Percentiles rank a stretch among this genome's conserved stretches.
Conservation (phyloP, 2,888 invertebrate species). For the Choreutis nemorana region DNA sequence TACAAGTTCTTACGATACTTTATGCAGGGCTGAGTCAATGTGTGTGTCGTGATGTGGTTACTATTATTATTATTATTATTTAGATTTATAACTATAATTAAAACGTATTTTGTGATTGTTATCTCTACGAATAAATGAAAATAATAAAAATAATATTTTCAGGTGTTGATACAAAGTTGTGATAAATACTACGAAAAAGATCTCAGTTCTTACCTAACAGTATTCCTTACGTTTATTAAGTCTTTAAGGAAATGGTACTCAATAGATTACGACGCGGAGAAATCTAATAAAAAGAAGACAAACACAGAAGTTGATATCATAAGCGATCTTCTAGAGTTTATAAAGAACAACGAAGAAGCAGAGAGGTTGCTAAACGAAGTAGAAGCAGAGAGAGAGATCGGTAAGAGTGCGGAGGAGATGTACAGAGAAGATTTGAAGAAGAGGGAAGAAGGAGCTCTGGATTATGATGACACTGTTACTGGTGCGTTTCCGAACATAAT, state of each 20-base stretch:
- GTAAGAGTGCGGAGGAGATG: slow-evolving; percentile 57
- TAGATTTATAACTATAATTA: too few relatives aligned
- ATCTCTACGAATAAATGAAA: too few relatives aligned
- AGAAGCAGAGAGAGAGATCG: slow-evolving; percentile 31
- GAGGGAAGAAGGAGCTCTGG: slow-evolving; percentile 30
- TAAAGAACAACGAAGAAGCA: slow-evolving; percentile 31
- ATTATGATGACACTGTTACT: slow-evolving; percentile 40
- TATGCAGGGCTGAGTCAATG: too few relatives aligned
- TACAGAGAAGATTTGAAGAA: slow-evolving; percentile 52
- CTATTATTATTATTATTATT: too few relatives aligned
- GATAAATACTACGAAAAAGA: slow-evolving; percentile 67
- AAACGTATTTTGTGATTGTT: too few relatives aligned
- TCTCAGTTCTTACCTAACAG: slow-evolving; percentile 70
- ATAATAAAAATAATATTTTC: slow-evolving; percentile 12
- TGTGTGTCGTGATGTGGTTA: too few relatives aligned
- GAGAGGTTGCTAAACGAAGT: slow-evolving; percentile 31
- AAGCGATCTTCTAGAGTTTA: slow-evolving; percentile 37
- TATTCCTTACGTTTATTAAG: slow-evolving; percentile 73
- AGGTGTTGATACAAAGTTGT: slow-evolving; percentile 70
- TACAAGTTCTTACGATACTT: too few relatives aligned
- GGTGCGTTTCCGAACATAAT: too few relatives aligned
- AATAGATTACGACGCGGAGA: slow-evolving; percentile 7
- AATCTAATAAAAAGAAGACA: slow-evolving; percentile 2
- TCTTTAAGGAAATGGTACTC: slow-evolving; percentile 68
- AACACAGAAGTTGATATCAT: slow-evolving; percentile 25